A percentile compares a stretch with the other conserved stretches of the same genome.
phyloP scores from a whole-genome alignment of 2,113 vertebrate genomes.

The Mobula hypostoma region DNA sequence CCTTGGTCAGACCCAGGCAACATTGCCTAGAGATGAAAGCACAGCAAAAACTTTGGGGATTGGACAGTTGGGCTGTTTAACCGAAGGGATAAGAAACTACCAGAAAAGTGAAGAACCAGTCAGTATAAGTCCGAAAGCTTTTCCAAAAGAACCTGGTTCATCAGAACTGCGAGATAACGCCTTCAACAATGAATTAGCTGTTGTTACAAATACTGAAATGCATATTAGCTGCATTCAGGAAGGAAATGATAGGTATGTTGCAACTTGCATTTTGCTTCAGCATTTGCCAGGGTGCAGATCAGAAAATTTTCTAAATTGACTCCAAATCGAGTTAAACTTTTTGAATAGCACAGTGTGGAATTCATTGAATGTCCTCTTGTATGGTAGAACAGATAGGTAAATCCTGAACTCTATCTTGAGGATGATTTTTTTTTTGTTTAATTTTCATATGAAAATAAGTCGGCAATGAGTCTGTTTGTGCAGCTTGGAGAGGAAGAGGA shows the following conservation, averaged over 20 bases:
- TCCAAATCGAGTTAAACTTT: not conserved
- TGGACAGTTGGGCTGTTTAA: not conserved
- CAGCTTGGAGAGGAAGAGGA: not conserved
- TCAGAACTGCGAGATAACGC: not conserved
- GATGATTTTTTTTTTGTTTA: not conserved
- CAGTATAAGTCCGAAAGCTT: not conserved
- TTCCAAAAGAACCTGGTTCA: not conserved
- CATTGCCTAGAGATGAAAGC: not conserved
- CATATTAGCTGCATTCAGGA: not conserved
- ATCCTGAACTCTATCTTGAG: not conserved
- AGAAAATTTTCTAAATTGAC: not conserved
- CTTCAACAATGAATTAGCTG: not conserved
- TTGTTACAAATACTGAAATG: not conserved
- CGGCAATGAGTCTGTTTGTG: not conserved
- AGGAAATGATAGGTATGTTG: constrained; percentile 8
- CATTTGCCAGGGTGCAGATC: not conserved
- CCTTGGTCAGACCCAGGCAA: not conserved
- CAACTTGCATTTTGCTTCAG: too few relatives aligned
- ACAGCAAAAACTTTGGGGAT: not conserved
- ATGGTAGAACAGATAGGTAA: not conserved
- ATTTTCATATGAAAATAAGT: not conserved
- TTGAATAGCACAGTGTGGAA: not conserved
- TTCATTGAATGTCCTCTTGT: not conserved
- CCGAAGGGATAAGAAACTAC: not conserved
- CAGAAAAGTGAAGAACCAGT: not conserved